Conservation (phyloP, 2,113 vertebrate species). For the Ammodramus savannarum region DNA sequence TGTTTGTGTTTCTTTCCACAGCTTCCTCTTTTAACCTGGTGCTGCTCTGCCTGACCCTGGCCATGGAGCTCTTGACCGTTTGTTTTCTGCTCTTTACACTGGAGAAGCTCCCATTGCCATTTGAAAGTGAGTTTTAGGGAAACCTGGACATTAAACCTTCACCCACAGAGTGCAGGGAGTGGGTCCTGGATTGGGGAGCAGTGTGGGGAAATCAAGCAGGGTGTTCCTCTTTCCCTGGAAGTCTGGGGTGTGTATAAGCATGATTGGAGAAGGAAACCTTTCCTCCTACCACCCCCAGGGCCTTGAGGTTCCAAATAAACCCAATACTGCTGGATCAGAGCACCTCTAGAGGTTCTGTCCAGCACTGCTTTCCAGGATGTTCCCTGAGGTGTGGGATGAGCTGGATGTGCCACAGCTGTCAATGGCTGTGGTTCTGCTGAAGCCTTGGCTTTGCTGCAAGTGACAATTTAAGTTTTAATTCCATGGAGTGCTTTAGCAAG, state of each 20-base stretch:
- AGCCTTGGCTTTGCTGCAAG: neutral
- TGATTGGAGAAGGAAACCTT: neutral
- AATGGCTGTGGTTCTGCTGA: neutral
- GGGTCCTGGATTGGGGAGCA: neutral
- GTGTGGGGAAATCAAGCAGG: neutral
- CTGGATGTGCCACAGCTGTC: accelerated
- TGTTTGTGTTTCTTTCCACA: slow-evolving; percentile 50
- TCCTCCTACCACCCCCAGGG: neutral
- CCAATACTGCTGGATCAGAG: neutral
- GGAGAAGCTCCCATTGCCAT: slow-evolving; percentile 73
- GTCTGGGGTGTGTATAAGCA: neutral
- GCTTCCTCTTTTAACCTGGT: slow-evolving; percentile 80
- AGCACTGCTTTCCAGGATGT: neutral
- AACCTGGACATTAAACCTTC: neutral
- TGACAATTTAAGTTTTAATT: neutral
- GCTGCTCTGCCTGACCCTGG: slow-evolving; percentile 72
- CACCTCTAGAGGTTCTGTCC: neutral
- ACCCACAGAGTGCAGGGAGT: neutral
- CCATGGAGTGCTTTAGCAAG: neutral
- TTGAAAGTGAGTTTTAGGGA: slow-evolving; percentile 77
- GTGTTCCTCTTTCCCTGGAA: neutral
- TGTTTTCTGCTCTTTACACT: slow-evolving; percentile 85
- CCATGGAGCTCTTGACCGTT: slow-evolving; percentile 80
- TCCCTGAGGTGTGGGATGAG: neutral
- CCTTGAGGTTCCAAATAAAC: neutral